Percentiles rank a stretch among this genome's conserved stretches.
These are phyloP conservation scores for Sipha maydis DNA, from an alignment of 2,888 invertebrate genomes.

Conservation along the genomic window DNA sequence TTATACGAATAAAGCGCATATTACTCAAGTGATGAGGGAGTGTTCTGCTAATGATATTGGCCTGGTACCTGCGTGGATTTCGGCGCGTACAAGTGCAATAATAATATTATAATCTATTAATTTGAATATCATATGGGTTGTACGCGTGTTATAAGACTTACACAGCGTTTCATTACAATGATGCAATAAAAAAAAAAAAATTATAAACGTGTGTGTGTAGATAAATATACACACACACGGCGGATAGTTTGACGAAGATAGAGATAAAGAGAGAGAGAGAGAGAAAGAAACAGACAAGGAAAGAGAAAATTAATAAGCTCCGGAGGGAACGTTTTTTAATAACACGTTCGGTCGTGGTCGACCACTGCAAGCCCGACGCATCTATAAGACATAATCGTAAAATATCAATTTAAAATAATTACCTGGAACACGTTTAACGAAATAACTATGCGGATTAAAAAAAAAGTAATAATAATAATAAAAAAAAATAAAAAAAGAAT, in stretches of 20 bases:
- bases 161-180: constrained; percentile 26
- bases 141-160: background rate
- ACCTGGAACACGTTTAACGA: constrained; percentile 54
- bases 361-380: constrained; percentile 26
- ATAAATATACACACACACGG: background rate
- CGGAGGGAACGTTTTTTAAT: constrained; percentile 60
- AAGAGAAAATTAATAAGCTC: constrained; percentile 55
- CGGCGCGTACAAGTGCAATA: constrained; percentile 4
- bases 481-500: background rate
- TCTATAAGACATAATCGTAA: constrained; percentile 41
- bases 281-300: background rate
- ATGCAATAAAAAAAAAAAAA: constrained; percentile 25
- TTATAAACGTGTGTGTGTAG: background rate
- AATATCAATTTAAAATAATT: constrained; percentile 62
- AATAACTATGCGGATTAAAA: constrained; percentile 34
- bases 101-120: constrained; percentile 49
- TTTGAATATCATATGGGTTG: constrained; percentile 33
- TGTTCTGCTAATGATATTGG: constrained; percentile 43
- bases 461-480: too few relatives aligned
- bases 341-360: constrained; percentile 49
- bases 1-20: background rate
- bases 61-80: background rate
- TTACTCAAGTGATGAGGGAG: background rate
- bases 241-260: background rate
- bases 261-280: too few relatives aligned